Evolutionary conservation across 92 coral and sea anemone genomes (phyloP).

Genomic region (Porites divaricata): DNA sequence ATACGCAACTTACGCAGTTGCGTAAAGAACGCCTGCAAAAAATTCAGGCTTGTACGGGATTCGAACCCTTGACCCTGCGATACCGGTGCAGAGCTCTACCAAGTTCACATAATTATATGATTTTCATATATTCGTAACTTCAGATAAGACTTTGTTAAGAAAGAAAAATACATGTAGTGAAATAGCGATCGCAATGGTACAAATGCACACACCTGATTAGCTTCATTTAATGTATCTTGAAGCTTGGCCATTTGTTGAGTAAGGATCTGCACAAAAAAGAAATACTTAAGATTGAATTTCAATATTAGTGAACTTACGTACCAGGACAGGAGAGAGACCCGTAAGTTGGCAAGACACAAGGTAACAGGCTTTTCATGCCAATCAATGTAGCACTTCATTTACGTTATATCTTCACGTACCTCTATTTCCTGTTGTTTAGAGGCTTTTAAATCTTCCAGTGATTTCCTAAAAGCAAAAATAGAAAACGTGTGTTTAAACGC

Average conservation of each 20-base stretch:
- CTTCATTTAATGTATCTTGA: slow-evolving; percentile 63
- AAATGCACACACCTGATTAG: slow-evolving; percentile 61
- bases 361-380: too few species aligned
- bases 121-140: too few species aligned
- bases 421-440: slow-evolving; percentile 78
- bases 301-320: too few species aligned
- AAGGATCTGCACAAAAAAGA: slow-evolving; percentile 49
- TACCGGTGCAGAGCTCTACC: too few species aligned
- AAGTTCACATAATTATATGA: too few species aligned
- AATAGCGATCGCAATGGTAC: not conserved
- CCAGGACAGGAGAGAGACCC: not conserved
- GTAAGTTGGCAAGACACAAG: too few species aligned
- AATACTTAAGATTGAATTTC: not conserved
- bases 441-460: slow-evolving; percentile 75
- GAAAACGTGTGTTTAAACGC: not conserved
- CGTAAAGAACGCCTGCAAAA: too few species aligned
- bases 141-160: too few species aligned
- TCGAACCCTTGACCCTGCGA: too few species aligned
- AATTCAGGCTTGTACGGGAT: too few species aligned
- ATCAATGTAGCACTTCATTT: too few species aligned
- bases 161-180: not conserved
- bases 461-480: slow-evolving; percentile 63
- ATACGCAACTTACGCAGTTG: too few species aligned
- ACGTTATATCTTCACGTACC: slow-evolving; percentile 33
- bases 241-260: slow-evolving; percentile 78